Evolutionary conservation across 2,797 vertebrate genomes (phyloP), one percentile per base, ranked within the genome.

Genomic region (Aythya fuligula): DNA sequence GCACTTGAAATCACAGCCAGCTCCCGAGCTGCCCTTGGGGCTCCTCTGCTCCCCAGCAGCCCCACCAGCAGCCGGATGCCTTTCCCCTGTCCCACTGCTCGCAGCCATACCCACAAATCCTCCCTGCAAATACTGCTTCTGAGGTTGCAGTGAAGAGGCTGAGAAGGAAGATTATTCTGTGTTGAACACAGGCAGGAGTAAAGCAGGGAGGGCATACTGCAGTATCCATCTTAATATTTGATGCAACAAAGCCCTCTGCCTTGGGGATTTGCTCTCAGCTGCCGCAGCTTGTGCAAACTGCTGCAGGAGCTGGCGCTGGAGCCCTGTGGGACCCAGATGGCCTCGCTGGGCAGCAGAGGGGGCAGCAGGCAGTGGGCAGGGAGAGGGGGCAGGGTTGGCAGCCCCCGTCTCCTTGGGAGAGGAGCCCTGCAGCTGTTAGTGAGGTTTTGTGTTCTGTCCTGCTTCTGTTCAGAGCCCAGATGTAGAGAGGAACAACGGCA

Each of bases 401-500:
- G 24, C n/a, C 38, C 32, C 16, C n/a, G 25, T 61, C 60, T n/a
- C 51, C 61, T 30, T 0, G 0, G 51, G 34, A 5, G 1, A 16
- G 3, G 14, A 80, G 22, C 30, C 9, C 0, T 13, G 47, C 47
- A 57, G 53, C 2, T 84, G 11, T 34, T 60, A 45, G 53, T 0
- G 1, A 77, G 34, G 32, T 8, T 80, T 53, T 53, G 4, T 62
- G 41, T 62, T 57, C 67, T 69, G 18, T 39, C 54, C 54, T 18
- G 34, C 8, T 2, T 79, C 78, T 62, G 8, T 51, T 73, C 47
- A 58, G 66, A 28, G 25, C 34, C 13, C 71, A 27, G 34, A n/a
- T 22, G 41, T 81, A 76, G 53, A 8, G 64, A 90, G 17, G 41
- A 12, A 25, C 30, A 28, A 41, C 0, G 0, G 61, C 21, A 43